Evolutionary conservation across 1,140 invertebrate genomes (phyloP).

Genomic region (Hylaeus anthracinus): DNA sequence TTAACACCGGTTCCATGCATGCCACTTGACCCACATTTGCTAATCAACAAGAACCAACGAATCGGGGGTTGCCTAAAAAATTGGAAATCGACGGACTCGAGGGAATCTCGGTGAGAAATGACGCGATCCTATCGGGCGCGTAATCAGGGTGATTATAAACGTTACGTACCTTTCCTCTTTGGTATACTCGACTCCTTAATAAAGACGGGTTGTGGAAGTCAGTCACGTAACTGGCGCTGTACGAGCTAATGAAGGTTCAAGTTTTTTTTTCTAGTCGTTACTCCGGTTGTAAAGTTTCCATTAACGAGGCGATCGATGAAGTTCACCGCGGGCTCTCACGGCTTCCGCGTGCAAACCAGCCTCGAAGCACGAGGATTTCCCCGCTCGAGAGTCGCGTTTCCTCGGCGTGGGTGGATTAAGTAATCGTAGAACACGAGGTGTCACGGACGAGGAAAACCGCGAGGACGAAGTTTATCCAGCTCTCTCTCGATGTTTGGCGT

Average conservation of each 20-base stretch:
- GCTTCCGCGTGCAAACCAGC: not conserved
- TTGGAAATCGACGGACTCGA: no score
- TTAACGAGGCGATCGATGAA: conserved; percentile 34
- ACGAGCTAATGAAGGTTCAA: conserved; percentile 21
- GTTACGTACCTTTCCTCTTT: conserved; percentile 1
- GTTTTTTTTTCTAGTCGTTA: conserved; percentile 27
- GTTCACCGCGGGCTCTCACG: not conserved
- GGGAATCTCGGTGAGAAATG: no score
- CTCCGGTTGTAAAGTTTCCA: conserved; percentile 15
- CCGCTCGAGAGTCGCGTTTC: not conserved
- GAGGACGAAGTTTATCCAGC: not conserved
- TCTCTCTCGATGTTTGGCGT: not conserved
- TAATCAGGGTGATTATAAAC: conserved; percentile 2
- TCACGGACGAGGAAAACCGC: not conserved
- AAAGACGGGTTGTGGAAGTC: not conserved
- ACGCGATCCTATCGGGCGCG: no score
- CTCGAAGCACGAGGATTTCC: no score
- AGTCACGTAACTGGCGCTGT: conserved; percentile 10
- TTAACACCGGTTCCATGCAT: no score
- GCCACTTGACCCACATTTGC: no score
- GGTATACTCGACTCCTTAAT: conserved; percentile 12
- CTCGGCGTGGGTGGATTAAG: not conserved
- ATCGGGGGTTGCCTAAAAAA: no score
- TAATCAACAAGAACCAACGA: no score
- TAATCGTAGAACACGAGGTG: not conserved